These are phyloP conservation scores for Crocuta crocuta DNA, from an alignment of 2,113 vertebrate genomes.

Conservation along the genomic window DNA sequence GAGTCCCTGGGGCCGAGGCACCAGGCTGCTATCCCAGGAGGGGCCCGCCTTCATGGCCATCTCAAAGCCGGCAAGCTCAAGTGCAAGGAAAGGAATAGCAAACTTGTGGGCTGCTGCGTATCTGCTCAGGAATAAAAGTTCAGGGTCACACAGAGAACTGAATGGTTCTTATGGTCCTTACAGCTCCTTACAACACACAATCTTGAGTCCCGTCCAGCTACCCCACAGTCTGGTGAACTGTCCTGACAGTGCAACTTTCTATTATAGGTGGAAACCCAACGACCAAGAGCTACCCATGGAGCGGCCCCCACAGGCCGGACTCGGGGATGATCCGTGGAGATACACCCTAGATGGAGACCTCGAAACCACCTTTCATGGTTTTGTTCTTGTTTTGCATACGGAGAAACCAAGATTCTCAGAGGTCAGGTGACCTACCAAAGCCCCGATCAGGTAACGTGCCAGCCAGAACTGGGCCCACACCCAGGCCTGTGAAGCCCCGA, in stretches of 20 bases:
- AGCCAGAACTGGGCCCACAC: not conserved
- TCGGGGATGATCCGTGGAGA: not conserved
- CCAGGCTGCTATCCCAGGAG: not conserved
- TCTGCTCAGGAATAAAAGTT: not conserved
- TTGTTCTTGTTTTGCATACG: not conserved
- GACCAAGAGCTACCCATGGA: not conserved
- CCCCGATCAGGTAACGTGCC: not conserved
- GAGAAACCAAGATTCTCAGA: not conserved
- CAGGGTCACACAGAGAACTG: not conserved
- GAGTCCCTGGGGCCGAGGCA: not conserved
- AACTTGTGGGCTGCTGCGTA: too few species aligned
- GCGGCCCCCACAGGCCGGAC: not conserved
- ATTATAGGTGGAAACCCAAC: not conserved
- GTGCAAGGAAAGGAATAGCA: not conserved
- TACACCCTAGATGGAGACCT: not conserved
- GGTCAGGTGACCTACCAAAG: not conserved
- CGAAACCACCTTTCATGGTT: not conserved
- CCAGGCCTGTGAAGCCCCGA: not conserved
- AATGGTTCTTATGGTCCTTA: not conserved
- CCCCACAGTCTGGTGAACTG: not conserved
- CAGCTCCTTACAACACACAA: not conserved
- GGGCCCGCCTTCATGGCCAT: not conserved
- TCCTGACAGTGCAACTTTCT: not conserved
- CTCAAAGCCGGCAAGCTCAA: not conserved
- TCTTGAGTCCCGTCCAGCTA: not conserved